These are phyloP conservation scores for Metridium senile DNA, from an alignment of 92 coral and sea anemone species.

Conservation along the genomic window DNA sequence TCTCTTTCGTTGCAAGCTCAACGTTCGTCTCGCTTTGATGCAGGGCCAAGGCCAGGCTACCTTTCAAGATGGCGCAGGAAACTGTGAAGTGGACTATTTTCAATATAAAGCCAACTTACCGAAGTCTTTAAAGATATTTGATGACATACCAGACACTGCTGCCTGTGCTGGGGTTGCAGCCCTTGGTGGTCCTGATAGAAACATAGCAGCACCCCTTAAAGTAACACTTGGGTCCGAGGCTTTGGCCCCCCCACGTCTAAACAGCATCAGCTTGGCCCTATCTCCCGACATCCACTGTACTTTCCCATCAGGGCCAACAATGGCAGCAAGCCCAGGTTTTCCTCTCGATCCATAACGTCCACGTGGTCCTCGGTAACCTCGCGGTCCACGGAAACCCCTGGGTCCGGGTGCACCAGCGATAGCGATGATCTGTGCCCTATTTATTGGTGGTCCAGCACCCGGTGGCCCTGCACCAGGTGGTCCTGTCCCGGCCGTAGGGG, in stretches of 20 bases:
- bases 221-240: not conserved
- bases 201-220: not conserved
- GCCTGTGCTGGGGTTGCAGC: not conserved
- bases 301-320: constrained; percentile 52
- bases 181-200: not conserved
- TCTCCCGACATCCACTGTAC: constrained; percentile 38
- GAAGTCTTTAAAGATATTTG: constrained; percentile 2
- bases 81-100: too few relatives aligned
- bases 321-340: constrained; percentile 51
- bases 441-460: constrained; percentile 7
- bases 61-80: too few relatives aligned
- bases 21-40: too few relatives aligned
- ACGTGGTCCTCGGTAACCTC: constrained; percentile 48
- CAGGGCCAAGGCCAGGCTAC: too few relatives aligned
- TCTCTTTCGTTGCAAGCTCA: too few relatives aligned
- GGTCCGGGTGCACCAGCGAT: constrained; percentile 47
- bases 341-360: constrained; percentile 58
- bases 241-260: not conserved
- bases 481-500: not conserved
- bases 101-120: constrained; percentile 11
- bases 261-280: constrained; percentile 9
- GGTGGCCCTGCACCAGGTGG: not conserved
- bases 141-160: not conserved
- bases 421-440: constrained; percentile 37
- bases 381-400: constrained; percentile 40